Evolutionary conservation across 2,888 invertebrate genomes (phyloP), one percentile per base, ranked within the genome.

Genomic region (Tipula lateralis): DNA sequence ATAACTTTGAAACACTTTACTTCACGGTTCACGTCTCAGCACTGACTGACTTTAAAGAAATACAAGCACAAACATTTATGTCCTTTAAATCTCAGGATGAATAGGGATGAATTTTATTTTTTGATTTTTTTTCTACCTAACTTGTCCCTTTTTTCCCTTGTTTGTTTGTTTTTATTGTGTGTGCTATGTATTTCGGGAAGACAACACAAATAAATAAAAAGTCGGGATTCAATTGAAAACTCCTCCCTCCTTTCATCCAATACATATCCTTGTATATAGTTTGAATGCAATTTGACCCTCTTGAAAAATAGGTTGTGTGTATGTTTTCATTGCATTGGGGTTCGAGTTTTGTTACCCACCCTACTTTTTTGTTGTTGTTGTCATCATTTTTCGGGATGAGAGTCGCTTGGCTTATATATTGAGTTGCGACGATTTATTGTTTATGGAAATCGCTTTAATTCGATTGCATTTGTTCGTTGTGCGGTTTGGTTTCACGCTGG

Each of bases 201-300:
- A 66, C 66, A 24, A 66, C 66, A n/a, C n/a, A 66, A 66, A 66
- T 66, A 66, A 66, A 66, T 24, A 66, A 66, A 66, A 66, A 66
- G 3, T 24, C 19, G 66, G 9, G 24, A 66, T 44, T 9, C 66
- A 66, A 66, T 66, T 24, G 66, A 66, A 66, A 66, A 66, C 66
- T 66, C 66, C 66, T 66, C 66, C 66, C 24, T 66, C 66, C 24
- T 66, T 66, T 24, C 66, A 66, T 9, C 66, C 66, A 9, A n/a
- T 24, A 66, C 9, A 50, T 1, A 50, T 50, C n/a, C 44, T 5
- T 50, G 16, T 16, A n/a, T 16, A 50, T 50, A 36, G 66, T 66
- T 66, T 66, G 66, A 66, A 66, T 66, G 66, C 66, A 66, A 24
- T 66, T 66, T 24, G 66, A 66, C 66, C 66, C 66, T 66, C 66